phyloP scores from a whole-genome alignment of 2,113 vertebrate species.

The Mastomys natalensis region DNA sequence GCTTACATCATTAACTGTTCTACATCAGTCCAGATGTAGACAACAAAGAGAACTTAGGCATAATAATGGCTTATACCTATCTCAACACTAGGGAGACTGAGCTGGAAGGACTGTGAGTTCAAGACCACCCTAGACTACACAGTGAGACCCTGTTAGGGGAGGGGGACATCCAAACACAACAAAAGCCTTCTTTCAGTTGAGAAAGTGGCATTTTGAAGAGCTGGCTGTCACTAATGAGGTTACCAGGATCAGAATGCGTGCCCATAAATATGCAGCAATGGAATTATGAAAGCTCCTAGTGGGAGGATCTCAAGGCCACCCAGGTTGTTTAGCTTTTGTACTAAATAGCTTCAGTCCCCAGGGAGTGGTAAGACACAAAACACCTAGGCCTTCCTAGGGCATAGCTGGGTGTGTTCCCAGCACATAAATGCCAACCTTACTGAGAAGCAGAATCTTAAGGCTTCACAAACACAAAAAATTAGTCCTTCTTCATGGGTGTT shows the following conservation, averaged over 20 bases:
- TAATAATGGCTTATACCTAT: no score
- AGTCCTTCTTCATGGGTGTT: background rate
- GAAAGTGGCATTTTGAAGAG: background rate
- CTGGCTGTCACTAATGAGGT: constrained; percentile 4
- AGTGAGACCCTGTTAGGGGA: background rate
- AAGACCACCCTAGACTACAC: background rate
- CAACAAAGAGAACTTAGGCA: background rate
- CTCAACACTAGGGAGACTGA: background rate
- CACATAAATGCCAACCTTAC: background rate
- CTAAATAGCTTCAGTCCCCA: constrained; percentile 81
- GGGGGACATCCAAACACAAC: background rate
- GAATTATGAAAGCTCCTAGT: constrained; percentile 80
- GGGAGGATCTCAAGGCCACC: constrained; percentile 83
- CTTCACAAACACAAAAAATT: background rate
- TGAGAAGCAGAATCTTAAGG: background rate
- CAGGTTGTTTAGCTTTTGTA: constrained; percentile 80
- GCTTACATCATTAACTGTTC: background rate
- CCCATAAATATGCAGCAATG: constrained; percentile 71
- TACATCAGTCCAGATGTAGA: background rate
- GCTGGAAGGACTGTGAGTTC: background rate
- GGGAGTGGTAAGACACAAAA: constrained; percentile 70
- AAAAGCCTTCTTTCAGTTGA: constrained; percentile 4
- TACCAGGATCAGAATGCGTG: background rate
- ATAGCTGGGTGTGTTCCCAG: constrained; percentile 17
- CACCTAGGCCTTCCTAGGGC: constrained; percentile 55